Base-by-base conservation (phyloP, 2,113 vertebrate genomes). In the Tetrax tetrax region DNA sequence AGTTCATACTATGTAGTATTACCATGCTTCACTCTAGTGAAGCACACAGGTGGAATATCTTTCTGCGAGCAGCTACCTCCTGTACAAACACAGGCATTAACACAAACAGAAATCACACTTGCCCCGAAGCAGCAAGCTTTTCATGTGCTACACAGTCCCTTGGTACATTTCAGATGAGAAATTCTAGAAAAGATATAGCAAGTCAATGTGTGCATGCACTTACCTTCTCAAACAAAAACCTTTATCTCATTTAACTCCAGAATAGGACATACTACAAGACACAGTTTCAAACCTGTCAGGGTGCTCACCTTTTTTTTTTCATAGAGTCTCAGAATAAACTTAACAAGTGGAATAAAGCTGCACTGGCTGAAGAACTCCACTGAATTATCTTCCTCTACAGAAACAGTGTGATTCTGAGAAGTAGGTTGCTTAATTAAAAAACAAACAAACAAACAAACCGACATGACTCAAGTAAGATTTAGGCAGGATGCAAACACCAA, bases 181-280 rank as follows among this genome's bases (percentile, higher is more conserved):
- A 43, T 10, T 35, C 24, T 27, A 12, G 29, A 53, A 61, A 56
- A 54, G 7, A 43, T 3, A 45, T 2, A 10, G 19, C 37, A 91
- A 66, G 28, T 31, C 33, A 7, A 10, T 2, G 13, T 5, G 7
- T 15, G 25, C 45, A 20, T 0, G 0, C 25, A 37, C 45, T 13
- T 47, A 27, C 21, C 60, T 68, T 35, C 57, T 19, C 68, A 35
- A 61, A 4, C 12, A 33, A 47, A 35, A 54, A 16, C 48, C 41
- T 10, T 33, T 1, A 20, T 4, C 12, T 29, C 31, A 10, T 50
- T 56, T 57, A 63, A 37, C 15, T 37, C 14, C 27, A 33, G 48
- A 35, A 33, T 0, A 54, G 35, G 41, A 60, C n/a, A 23, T 12
- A 31, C 11, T 3, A 15, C n/a, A 17, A 7, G 1, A n/a, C 16